Base-by-base conservation (phyloP, 2,113 vertebrate genomes). In the Cromileptes altivelis region DNA sequence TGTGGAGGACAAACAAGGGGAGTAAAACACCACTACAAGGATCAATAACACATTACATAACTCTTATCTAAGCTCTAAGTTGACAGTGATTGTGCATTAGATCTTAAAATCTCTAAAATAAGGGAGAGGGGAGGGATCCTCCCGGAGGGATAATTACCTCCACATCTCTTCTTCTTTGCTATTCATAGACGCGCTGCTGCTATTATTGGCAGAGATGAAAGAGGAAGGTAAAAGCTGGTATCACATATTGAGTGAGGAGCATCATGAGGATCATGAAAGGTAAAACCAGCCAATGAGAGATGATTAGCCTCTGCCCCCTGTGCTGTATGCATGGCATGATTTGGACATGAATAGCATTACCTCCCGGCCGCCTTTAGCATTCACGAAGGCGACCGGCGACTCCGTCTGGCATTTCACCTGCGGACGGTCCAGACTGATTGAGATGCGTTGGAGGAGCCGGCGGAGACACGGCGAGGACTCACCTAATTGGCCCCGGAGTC, bases 361-460 rank as follows among this genome's bases (percentile, higher is more conserved):
- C 3, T 30, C 17, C 37, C 60, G 27, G 11, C 63, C 42, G 55
- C 45, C 80, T 75, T 94, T 94, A 94, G 82, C 91, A 95, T 95
- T 89, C 94, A 92, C 25, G 42, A 45, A 71, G 71, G 78, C 30
- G 37, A 62, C 72, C 40, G 52, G 80, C 50, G 56, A 76, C 84
- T 86, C 75, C 53, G 85, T 87, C 88, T 94, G 93, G 89, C 94
- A 91, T 94, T 94, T 94, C 92, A 96, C 94, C 95, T 95, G 94
- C 85, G 70, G 90, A 82, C 74, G 65, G 85, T 81, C 89, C n/a
- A 63, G 81, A 76, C 71, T 92, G 93, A 94, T 94, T 93, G 92
- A 91, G 89, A 94, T 90, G 93, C 89, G 75, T 23, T 63, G 37
- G 82, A 88, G 65, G 70, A 83, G 76, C 70, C 19, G 33, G 49